phyloP scores from a whole-genome alignment of 2,797 vertebrate genomes.

The Amniataba percoides region DNA sequence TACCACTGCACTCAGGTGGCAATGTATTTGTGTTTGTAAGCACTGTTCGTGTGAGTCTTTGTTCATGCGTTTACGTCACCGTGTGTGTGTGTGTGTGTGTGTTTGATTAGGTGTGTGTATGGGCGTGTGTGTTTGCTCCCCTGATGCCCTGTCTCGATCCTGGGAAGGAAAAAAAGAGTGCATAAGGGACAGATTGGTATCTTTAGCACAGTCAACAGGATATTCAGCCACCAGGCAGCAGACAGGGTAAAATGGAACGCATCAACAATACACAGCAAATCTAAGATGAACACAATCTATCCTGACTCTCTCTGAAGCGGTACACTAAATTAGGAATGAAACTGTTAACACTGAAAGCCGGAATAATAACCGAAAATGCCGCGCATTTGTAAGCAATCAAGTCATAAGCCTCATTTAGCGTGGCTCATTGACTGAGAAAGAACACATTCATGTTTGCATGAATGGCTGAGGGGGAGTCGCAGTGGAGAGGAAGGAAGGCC shows the following conservation, averaged over 20 bases:
- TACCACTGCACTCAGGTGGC: conserved; percentile 61
- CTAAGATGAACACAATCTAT: conserved; percentile 16
- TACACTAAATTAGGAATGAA: conserved; percentile 31
- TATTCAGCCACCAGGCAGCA: conserved; percentile 35
- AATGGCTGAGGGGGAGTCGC: conserved; percentile 46
- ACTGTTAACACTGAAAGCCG: conserved; percentile 23
- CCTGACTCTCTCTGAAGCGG: conserved; percentile 6
- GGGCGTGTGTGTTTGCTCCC: conserved; percentile 40
- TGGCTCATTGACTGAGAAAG: conserved; percentile 56
- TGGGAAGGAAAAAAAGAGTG: conserved; percentile 38
- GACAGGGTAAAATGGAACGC: neutral
- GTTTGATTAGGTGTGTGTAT: neutral
- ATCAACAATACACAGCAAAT: conserved; percentile 9
- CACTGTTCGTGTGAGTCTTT: conserved; percentile 48
- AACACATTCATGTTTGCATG: conserved; percentile 57
- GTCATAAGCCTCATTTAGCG: conserved; percentile 47
- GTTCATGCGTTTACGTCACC: conserved; percentile 31
- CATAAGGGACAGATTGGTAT: conserved; percentile 65
- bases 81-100: conserved; percentile 26
- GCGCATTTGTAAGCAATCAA: conserved; percentile 46
- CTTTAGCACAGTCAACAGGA: conserved; percentile 74
- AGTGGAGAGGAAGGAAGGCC: conserved; percentile 44
- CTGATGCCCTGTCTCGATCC: conserved; percentile 52
- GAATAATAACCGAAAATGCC: conserved; percentile 33
- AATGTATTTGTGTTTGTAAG: conserved; percentile 48